phyloP scores from a whole-genome alignment of 2,888 invertebrate species.

The Branchellion lobata region DNA sequence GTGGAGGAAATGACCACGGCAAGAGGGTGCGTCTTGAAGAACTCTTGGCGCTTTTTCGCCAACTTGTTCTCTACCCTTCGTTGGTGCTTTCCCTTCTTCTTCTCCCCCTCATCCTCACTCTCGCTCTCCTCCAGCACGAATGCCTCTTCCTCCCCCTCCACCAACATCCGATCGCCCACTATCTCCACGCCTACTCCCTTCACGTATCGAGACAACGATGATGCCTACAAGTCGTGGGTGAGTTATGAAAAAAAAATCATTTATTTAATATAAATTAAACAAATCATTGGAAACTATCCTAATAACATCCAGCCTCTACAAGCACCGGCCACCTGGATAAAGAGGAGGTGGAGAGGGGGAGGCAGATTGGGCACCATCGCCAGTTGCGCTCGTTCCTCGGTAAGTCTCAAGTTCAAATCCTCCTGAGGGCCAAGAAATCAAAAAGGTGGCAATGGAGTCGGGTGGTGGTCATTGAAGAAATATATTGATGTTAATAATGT shows the following conservation, averaged over 20 bases:
- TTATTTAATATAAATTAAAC: not conserved
- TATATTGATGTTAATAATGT: too few species aligned
- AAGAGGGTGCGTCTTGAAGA: conserved; percentile 74
- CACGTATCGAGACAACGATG: not conserved
- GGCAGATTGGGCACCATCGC: conserved; percentile 70
- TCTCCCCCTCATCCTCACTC: conserved; percentile 62
- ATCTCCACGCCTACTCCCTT: conserved; percentile 21
- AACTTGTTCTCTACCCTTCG: conserved; percentile 56
- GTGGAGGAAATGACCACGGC: conserved; percentile 65
- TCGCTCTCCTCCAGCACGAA: conserved; percentile 59
- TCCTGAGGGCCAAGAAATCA: conserved; percentile 79
- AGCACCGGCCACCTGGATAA: conserved; percentile 80
- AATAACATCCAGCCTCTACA: not conserved
- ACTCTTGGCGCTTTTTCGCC: conserved; percentile 57
- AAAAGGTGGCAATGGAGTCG: too few species aligned
- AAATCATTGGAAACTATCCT: not conserved
- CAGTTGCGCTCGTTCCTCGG: conserved; percentile 77
- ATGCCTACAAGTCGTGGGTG: not conserved
- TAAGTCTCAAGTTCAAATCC: conserved; percentile 77
- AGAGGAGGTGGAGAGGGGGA: conserved; percentile 79
- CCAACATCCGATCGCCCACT: conserved; percentile 13
- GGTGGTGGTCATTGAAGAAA: too few species aligned
- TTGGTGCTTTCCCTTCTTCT: conserved; percentile 50
- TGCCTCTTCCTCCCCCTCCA: conserved; percentile 66
- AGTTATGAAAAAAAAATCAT: too few species aligned